phyloP scores from a whole-genome alignment of 2,888 invertebrate genomes.

The Ditylenchus weischeri region DNA sequence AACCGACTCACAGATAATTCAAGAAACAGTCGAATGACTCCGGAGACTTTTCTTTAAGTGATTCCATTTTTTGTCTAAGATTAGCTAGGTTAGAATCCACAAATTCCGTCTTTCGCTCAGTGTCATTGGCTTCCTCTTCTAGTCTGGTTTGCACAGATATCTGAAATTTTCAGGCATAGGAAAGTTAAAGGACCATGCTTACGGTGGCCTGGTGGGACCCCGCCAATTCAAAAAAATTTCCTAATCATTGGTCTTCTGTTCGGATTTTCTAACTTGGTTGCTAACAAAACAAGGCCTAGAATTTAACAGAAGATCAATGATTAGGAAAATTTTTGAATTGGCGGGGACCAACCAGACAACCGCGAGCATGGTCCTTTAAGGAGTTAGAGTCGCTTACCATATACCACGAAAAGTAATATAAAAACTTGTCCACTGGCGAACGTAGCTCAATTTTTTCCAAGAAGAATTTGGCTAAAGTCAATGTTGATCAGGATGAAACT shows the following conservation, averaged over 20 bases:
- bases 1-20: slow-evolving; percentile 32
- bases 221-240: too few relatives aligned
- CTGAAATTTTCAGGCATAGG: slow-evolving; percentile 7
- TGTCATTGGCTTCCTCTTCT: slow-evolving; percentile 30
- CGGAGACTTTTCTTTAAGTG: slow-evolving; percentile 23
- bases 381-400: slow-evolving; percentile 13
- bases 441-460: slow-evolving; percentile 32
- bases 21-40: slow-evolving; percentile 36
- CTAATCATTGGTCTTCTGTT: too few relatives aligned
- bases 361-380: too few relatives aligned
- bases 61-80: slow-evolving; percentile 28
- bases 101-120: slow-evolving; percentile 23
- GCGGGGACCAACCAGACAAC: too few relatives aligned
- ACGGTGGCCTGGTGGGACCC: too few relatives aligned
- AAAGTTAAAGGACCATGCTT: too few relatives aligned
- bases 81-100: slow-evolving; percentile 24
- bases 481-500: too few relatives aligned
- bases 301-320: too few relatives aligned
- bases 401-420: slow-evolving; percentile 34
- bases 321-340: too few relatives aligned
- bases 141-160: slow-evolving; percentile 28
- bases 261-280: too few relatives aligned
- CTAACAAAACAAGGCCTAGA: too few relatives aligned
- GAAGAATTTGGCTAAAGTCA: slow-evolving; percentile 64
- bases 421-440: slow-evolving; percentile 75